Conservation (phyloP, 2,797 vertebrate species). For the Sarcoramphus papa region DNA sequence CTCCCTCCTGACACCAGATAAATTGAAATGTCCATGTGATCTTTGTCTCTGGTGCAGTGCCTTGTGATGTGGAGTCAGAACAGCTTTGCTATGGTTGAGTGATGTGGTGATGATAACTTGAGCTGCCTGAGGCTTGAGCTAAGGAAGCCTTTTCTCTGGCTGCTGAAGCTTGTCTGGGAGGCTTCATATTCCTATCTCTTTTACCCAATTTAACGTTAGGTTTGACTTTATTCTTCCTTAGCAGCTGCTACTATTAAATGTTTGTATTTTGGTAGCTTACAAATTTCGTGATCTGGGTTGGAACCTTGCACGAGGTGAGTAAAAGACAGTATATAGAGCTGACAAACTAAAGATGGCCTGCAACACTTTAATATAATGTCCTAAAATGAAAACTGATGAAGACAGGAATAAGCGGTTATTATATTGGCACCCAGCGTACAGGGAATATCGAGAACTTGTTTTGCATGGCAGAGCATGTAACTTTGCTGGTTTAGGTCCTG, state of each 20-base stretch:
- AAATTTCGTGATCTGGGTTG: slow-evolving; percentile 61
- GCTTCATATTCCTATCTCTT: not conserved
- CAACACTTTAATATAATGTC: not conserved
- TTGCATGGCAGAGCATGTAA: slow-evolving; percentile 64
- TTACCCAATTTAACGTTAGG: not conserved
- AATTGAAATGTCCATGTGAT: not conserved
- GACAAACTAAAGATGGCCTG: slow-evolving; percentile 36
- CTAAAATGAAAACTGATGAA: not conserved
- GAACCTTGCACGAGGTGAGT: slow-evolving; percentile 38
- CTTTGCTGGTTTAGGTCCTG: slow-evolving; percentile 17
- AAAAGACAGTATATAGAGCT: slow-evolving; percentile 20
- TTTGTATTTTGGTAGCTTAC: slow-evolving; percentile 68
- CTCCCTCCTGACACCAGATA: slow-evolving; percentile 19
- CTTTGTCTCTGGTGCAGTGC: slow-evolving; percentile 11
- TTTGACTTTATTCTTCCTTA: slow-evolving; percentile 36
- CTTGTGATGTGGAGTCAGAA: slow-evolving; percentile 14
- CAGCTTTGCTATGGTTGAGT: slow-evolving; percentile 20
- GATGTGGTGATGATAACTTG: not conserved
- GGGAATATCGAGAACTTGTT: not conserved
- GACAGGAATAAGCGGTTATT: not conserved
- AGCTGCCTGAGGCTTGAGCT: slow-evolving; percentile 6
- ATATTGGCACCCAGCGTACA: not conserved
- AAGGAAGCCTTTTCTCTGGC: not conserved
- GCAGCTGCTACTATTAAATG: slow-evolving; percentile 60
- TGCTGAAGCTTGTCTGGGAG: slow-evolving; percentile 7